Evolutionary conservation across 1,140 invertebrate species (phyloP).

Genomic region (Euura saliciscinereae): DNA sequence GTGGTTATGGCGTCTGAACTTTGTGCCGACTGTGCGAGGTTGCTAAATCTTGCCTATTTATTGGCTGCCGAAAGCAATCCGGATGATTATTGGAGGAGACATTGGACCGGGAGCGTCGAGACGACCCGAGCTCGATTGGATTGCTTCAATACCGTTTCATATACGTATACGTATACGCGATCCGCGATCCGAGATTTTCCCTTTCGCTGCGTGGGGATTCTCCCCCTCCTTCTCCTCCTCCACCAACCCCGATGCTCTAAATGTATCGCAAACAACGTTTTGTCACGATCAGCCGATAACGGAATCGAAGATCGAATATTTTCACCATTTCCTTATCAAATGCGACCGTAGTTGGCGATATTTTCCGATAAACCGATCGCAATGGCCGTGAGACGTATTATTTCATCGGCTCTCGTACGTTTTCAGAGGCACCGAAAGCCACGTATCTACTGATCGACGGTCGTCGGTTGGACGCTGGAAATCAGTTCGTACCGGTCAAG

Average conservation of each 20-base stretch:
- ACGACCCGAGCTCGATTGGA: slow-evolving; percentile 35
- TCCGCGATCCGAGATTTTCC: no score
- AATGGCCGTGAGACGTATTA: no score
- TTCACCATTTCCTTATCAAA: not conserved
- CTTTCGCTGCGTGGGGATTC: not conserved
- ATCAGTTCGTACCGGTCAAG: slow-evolving; percentile 81
- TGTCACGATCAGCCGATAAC: not conserved
- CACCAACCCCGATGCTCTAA: not conserved
- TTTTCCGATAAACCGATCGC: no score
- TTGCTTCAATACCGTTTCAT: slow-evolving; percentile 23
- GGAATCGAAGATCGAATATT: not conserved
- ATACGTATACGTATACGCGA: not conserved
- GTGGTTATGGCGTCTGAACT: slow-evolving; percentile 21
- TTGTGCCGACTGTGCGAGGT: not conserved
- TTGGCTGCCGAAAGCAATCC: slow-evolving; percentile 42
- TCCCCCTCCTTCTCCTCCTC: not conserved
- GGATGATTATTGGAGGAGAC: slow-evolving; percentile 45
- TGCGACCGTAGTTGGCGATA: not conserved
- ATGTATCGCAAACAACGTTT: not conserved
- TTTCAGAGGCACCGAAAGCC: slow-evolving; percentile 75
- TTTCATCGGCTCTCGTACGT: slow-evolving; percentile 23
- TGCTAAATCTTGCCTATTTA: slow-evolving; percentile 53
- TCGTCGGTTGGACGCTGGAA: slow-evolving; percentile 78
- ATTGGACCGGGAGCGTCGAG: slow-evolving; percentile 28
- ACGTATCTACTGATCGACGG: slow-evolving; percentile 83